phyloP scores from a whole-genome alignment of 2,113 vertebrate species.

The Crotalus tigris region DNA sequence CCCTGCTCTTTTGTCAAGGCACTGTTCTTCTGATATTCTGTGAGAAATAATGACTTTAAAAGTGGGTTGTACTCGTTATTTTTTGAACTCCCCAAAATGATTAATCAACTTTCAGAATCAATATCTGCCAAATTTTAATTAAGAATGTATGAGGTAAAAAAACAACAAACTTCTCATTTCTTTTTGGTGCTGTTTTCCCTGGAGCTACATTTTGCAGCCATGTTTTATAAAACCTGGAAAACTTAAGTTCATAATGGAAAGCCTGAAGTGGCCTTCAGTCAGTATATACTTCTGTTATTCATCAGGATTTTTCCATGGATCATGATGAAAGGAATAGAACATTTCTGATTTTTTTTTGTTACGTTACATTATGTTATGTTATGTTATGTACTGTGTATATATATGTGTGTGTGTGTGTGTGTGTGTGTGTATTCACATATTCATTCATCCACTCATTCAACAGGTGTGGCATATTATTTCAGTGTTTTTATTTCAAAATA shows the following conservation, averaged over 20 bases:
- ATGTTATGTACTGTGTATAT: not conserved
- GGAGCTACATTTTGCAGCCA: constrained; percentile 61
- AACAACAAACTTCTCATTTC: constrained; percentile 58
- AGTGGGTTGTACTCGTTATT: constrained; percentile 53
- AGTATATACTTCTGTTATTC: constrained; percentile 63
- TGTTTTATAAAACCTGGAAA: constrained; percentile 70
- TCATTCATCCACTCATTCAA: constrained; percentile 42
- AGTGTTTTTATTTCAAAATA: constrained; percentile 68
- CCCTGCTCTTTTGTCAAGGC: constrained; percentile 26
- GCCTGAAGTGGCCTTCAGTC: constrained; percentile 66
- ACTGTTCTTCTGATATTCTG: constrained; percentile 53
- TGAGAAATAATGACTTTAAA: constrained; percentile 58
- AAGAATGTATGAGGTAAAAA: constrained; percentile 56
- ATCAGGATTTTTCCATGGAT: constrained; percentile 70
- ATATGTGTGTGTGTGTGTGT: not conserved
- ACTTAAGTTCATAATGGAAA: constrained; percentile 69
- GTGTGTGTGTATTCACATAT: not conserved
- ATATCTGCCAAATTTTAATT: constrained; percentile 72
- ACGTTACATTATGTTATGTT: not conserved
- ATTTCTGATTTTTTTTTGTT: constrained; percentile 31
- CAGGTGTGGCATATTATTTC: constrained; percentile 71
- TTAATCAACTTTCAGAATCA: constrained; percentile 65
- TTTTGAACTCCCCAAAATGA: constrained; percentile 63
- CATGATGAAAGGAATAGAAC: constrained; percentile 67
- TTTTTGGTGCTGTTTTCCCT: constrained; percentile 61